These are phyloP conservation scores for Apostichopus parvimensis DNA, from an alignment of 35 echinoderm and acorn worm genomes.

Conservation along the genomic window DNA sequence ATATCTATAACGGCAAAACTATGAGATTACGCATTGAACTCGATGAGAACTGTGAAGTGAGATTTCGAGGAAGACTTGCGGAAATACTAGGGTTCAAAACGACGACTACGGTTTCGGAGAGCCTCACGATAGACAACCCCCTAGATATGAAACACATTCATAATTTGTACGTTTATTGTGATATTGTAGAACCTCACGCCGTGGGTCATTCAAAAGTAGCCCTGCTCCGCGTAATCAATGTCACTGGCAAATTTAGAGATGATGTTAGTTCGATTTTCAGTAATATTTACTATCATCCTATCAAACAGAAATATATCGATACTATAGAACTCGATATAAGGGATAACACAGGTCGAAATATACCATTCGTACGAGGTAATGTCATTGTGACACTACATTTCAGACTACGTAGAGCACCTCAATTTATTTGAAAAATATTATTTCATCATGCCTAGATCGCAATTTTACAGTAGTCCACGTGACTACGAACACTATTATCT, in stretches of 20 bases:
- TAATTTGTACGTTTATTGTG: conserved; percentile 56
- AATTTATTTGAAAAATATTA: conserved; percentile 7
- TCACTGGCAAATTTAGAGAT: conserved; percentile 46
- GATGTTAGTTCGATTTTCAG: conserved; percentile 6
- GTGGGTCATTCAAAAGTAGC: conserved; percentile 63
- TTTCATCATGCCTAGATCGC: neutral
- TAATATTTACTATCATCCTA: conserved; percentile 59
- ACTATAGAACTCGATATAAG: conserved; percentile 66
- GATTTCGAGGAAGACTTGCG: conserved; percentile 10
- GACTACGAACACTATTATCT: conserved; percentile 55
- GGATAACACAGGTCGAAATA: neutral
- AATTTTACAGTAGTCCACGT: neutral
- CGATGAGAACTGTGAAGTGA: neutral
- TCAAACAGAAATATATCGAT: conserved; percentile 69
- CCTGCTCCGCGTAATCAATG: conserved; percentile 50
- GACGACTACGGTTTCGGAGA: neutral
- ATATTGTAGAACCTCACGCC: conserved; percentile 61
- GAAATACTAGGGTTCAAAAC: conserved; percentile 47
- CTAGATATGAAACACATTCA: conserved; percentile 43
- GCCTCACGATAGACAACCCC: neutral
- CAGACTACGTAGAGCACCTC: conserved; percentile 29
- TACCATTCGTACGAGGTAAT: conserved; percentile 11
- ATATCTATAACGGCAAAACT: conserved; percentile 27
- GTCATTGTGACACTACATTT: conserved; percentile 39
- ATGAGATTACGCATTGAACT: conserved; percentile 29